Percentiles rank a stretch among this genome's conserved stretches.
phyloP scores from a whole-genome alignment of 2,888 invertebrate genomes.

The Rapana venosa region DNA sequence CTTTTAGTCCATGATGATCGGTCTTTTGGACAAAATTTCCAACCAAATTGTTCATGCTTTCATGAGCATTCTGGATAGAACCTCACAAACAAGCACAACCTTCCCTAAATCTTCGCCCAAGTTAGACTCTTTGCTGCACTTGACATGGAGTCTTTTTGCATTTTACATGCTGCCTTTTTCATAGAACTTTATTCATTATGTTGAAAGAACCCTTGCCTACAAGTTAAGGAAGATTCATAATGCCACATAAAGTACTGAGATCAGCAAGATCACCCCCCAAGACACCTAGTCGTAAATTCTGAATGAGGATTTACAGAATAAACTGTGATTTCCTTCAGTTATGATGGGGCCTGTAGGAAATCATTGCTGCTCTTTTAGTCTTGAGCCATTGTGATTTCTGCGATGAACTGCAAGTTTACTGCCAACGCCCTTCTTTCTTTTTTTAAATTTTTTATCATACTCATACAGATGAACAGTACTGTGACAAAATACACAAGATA shows the following conservation, averaged over 20 bases:
- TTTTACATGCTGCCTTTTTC: too few species aligned
- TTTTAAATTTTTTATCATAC: too few species aligned
- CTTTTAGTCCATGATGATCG: not conserved
- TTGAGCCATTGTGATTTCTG: not conserved
- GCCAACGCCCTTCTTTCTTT: too few species aligned
- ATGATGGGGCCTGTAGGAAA: constrained; percentile 26
- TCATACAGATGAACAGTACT: not conserved
- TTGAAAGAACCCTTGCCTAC: not conserved
- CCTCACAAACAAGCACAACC: not conserved
- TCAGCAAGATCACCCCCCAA: constrained; percentile 17
- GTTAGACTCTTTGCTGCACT: too few species aligned
- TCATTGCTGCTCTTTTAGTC: not conserved
- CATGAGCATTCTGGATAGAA: constrained; percentile 9
- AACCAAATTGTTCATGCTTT: not conserved
- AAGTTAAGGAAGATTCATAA: constrained; percentile 21
- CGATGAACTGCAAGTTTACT: not conserved
- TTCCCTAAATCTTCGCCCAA: too few species aligned
- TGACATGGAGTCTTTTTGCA: too few species aligned
- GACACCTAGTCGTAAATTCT: not conserved
- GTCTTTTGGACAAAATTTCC: not conserved
- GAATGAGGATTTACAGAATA: constrained; percentile 25
- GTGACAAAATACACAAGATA: too few species aligned
- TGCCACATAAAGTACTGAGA: constrained; percentile 12
- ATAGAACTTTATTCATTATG: constrained; percentile 4
- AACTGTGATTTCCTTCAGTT: not conserved